Evolutionary conservation across 2,888 invertebrate species (phyloP).

Genomic region (Amaurobius ferox): DNA sequence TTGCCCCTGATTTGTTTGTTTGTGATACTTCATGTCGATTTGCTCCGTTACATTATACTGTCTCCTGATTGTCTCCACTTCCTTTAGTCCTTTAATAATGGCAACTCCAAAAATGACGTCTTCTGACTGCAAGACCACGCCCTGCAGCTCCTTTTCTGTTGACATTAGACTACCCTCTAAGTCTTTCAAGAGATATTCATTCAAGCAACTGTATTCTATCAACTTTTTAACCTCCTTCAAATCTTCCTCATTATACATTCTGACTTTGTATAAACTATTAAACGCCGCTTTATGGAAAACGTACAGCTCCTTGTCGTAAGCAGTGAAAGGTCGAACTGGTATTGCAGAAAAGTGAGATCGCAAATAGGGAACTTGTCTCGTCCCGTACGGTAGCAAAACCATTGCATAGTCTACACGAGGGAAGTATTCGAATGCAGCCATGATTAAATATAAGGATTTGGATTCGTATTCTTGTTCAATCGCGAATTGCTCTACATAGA

Average conservation of each 20-base stretch:
- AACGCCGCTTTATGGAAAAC: conserved; percentile 45
- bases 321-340: conserved; percentile 39
- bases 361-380: conserved; percentile 33
- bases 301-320: conserved; percentile 55
- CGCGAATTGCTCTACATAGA: conserved; percentile 52
- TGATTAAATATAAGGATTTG: conserved; percentile 22
- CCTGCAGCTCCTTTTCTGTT: background rate
- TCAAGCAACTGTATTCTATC: conserved; percentile 47
- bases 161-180: background rate
- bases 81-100: conserved; percentile 6
- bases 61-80: conserved; percentile 24
- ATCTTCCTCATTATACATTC: conserved; percentile 4
- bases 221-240: conserved; percentile 11
- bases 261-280: conserved; percentile 4
- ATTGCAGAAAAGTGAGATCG: conserved; percentile 34
- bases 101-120: conserved; percentile 36
- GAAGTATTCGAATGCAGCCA: conserved; percentile 55
- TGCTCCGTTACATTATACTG: conserved; percentile 31
- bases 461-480: conserved; percentile 55
- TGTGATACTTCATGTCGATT: conserved; percentile 31
- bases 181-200: conserved; percentile 38
- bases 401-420: conserved; percentile 37
- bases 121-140: conserved; percentile 14
- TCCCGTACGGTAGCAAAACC: conserved; percentile 48
- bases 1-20: conserved; percentile 21